A percentile compares a stretch with the other conserved stretches of the same genome.
Evolutionary conservation across 1,140 invertebrate species (phyloP).

Genomic region (Drosophila pandora): DNA sequence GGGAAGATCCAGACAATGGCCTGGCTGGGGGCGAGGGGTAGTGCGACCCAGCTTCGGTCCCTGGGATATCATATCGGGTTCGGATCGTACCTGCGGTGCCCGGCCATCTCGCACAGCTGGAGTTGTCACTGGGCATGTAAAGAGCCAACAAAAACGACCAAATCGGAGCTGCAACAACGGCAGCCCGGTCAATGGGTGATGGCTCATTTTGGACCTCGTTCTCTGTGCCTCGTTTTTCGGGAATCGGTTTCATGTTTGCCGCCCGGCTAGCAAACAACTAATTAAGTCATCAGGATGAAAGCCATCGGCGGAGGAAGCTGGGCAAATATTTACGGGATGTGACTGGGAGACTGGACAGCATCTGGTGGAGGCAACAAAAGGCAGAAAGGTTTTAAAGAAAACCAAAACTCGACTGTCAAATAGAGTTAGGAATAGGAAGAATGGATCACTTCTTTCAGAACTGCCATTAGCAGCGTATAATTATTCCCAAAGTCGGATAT

Average conservation of each 20-base stretch:
- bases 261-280: constrained; percentile 60
- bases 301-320: constrained; percentile 40
- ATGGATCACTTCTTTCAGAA: not conserved
- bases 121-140: constrained; percentile 83
- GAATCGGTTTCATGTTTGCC: constrained; percentile 69
- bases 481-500: not conserved
- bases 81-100: constrained; percentile 68
- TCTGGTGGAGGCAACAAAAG: constrained; percentile 8
- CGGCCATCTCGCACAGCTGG: constrained; percentile 69
- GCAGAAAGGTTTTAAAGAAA: not conserved
- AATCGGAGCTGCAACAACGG: constrained; percentile 18
- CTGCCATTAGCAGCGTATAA: not conserved
- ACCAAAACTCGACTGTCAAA: not conserved
- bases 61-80: constrained; percentile 52
- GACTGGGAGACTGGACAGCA: constrained; percentile 23
- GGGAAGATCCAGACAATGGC: constrained; percentile 59
- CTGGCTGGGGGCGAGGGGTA: constrained; percentile 46
- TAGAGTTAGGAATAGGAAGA: not conserved
- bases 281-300: constrained; percentile 76
- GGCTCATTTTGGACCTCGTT: constrained; percentile 54
- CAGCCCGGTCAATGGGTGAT: constrained; percentile 48
- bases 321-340: constrained; percentile 31
- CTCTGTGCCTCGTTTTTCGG: constrained; percentile 25
- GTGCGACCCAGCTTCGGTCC: not conserved
- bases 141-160: constrained; percentile 71